These are phyloP conservation scores for Microcebus griseorufus DNA, from an alignment of 2,113 vertebrate genomes.

Conservation along the genomic window DNA sequence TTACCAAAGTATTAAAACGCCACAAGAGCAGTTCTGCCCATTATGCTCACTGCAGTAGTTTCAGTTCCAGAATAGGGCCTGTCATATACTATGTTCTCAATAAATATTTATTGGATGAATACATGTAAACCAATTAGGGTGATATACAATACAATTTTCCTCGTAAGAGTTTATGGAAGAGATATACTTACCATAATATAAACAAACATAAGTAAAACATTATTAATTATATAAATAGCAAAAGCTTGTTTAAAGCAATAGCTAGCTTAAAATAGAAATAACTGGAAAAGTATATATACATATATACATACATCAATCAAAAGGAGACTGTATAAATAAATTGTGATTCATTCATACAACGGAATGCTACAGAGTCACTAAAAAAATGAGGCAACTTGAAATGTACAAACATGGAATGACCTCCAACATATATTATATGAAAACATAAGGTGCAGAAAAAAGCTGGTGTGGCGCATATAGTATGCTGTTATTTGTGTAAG, in stretches of 20 bases:
- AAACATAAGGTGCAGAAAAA: background rate
- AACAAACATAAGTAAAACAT: background rate
- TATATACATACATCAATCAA: background rate
- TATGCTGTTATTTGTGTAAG: background rate
- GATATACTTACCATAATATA: background rate
- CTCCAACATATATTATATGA: background rate
- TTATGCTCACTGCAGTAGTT: background rate
- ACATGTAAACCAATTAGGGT: background rate
- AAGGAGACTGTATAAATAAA: background rate
- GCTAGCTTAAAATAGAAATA: conserved; percentile 7
- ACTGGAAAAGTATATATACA: background rate
- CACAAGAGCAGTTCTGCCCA: background rate
- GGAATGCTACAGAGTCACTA: background rate
- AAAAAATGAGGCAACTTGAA: conserved; percentile 5
- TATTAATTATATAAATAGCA: conserved; percentile 16
- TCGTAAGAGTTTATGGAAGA: background rate
- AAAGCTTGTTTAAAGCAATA: background rate
- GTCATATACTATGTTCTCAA: background rate
- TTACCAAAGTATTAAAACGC: background rate
- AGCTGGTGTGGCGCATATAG: background rate
- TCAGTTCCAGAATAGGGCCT: background rate
- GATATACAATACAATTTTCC: background rate
- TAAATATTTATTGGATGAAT: conserved; percentile 7
- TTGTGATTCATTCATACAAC: background rate
- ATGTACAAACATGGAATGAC: background rate